Conservation (phyloP, 2,888 invertebrate species). For the Ennomos quercinarius region DNA sequence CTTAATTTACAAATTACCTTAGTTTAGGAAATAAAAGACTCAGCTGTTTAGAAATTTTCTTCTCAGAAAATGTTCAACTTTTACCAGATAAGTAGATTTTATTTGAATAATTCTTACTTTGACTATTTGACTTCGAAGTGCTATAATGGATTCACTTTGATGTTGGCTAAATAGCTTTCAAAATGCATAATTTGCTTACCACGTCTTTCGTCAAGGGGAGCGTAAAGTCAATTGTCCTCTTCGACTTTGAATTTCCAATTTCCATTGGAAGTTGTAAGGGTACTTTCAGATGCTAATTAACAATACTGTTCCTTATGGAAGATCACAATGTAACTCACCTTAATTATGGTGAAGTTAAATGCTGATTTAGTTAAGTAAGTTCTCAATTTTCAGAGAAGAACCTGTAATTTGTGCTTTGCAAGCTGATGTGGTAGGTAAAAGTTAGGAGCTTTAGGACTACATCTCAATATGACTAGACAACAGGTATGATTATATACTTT, state of each 20-base stretch:
- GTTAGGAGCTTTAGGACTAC: too few relatives aligned
- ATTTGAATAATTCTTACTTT: constrained; percentile 41
- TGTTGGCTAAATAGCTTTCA: constrained; percentile 44
- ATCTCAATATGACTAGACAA: too few relatives aligned
- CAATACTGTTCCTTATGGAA: constrained; percentile 1
- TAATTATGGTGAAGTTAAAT: not conserved
- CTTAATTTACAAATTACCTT: too few relatives aligned
- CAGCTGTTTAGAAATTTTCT: constrained; percentile 1
- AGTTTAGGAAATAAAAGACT: constrained; percentile 13
- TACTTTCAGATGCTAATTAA: constrained; percentile 17
- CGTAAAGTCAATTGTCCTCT: constrained; percentile 38
- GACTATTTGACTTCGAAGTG: constrained; percentile 43
- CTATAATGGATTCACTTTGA: constrained; percentile 48
- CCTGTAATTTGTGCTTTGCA: too few relatives aligned
- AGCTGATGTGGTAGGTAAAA: too few relatives aligned
- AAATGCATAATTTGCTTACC: constrained; percentile 40
- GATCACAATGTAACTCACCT: not conserved
- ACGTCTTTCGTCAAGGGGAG: constrained; percentile 35
- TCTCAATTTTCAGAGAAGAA: too few relatives aligned
- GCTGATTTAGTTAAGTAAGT: too few relatives aligned
- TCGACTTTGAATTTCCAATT: constrained; percentile 33
- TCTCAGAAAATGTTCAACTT: not conserved
- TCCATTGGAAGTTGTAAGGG: constrained; percentile 11
- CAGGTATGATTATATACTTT: too few relatives aligned
- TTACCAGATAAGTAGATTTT: constrained; percentile 29